Evolutionary conservation across 2,113 vertebrate genomes (phyloP), one percentile per base, ranked within the genome.

Genomic region (Brachyhypopomus gauderio): DNA sequence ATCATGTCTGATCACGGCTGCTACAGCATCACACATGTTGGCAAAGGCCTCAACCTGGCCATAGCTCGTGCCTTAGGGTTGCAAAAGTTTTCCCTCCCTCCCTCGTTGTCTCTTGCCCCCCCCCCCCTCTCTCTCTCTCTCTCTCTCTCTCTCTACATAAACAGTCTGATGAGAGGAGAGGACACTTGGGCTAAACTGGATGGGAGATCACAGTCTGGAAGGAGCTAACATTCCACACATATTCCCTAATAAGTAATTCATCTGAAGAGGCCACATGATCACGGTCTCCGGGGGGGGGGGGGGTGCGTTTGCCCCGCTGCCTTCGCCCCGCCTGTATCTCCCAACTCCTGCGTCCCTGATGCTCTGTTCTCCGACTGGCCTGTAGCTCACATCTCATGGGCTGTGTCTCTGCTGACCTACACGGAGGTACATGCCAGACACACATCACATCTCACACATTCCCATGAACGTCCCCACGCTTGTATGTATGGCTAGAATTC

Each of bases 221-320:
- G 62, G 58, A 83, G 85, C 66, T 78, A 66, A 79, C 73, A 74
- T 85, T 86, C 85, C 77, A 80, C 87, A 83, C 84, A 84, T 88
- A 85, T 82, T 84, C 82, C 82, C 79, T 84, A 87, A 87, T 87
- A 84, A 88, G 84, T 84, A 86, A 85, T 85, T 88, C 75, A 87
- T 84, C 77, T 77, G 75, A 82, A 83, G 82, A 84, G 82, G 45
- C 77, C 78, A 75, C 77, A 81, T 87, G 84, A 87, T 80, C 62
- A 72, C 80, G 81, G 83, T 83, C 83, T 70, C 60, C 63, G 74
- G 66, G 84, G 77, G 58, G n/a, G n/a, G n/a, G n/a, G n/a, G n/a
- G n/a, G n/a, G n/a, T n/a, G n/a, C n/a, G 78, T 66, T 78, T 64
- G 72, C 84, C 80, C 84, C 70, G 75, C 83, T 41, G 41, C 69